Conservation (phyloP, 2,113 vertebrate species). For the Heterochromis multidens region DNA sequence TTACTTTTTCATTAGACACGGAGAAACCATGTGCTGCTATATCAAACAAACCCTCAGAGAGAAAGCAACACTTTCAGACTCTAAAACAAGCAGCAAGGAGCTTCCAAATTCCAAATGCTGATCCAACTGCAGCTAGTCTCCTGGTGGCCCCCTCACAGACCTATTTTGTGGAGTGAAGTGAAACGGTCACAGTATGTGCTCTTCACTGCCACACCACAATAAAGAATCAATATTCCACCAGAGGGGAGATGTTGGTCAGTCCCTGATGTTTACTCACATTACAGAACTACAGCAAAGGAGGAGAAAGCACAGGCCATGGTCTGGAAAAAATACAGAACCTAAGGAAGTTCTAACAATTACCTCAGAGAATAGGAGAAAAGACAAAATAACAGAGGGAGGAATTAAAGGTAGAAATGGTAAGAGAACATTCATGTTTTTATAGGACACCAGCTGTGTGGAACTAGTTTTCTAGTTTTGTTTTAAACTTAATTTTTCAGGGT, state of each 20-base stretch:
- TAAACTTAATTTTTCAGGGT: not conserved
- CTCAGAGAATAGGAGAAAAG: conserved; percentile 46
- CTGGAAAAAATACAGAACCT: conserved; percentile 27
- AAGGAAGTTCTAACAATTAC: conserved; percentile 62
- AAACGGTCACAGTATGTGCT: conserved; percentile 57
- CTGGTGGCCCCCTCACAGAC: conserved; percentile 2
- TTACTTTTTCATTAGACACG: not conserved
- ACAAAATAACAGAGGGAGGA: not conserved
- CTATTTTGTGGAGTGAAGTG: conserved; percentile 47
- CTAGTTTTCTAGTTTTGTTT: not conserved
- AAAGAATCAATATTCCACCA: conserved; percentile 63
- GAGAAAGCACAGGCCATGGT: conserved; percentile 27
- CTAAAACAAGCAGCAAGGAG: not conserved
- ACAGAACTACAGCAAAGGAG: conserved; percentile 18
- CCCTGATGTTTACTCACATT: conserved; percentile 56
- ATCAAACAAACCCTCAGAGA: not conserved
- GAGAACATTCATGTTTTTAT: not conserved
- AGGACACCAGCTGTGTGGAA: not conserved
- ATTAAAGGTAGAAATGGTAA: not conserved
- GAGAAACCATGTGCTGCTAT: not conserved
- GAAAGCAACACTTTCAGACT: not conserved
- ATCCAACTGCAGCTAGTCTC: conserved; percentile 13
- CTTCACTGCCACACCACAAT: conserved; percentile 5
- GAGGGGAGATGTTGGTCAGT: conserved; percentile 32
- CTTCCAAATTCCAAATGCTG: conserved; percentile 3